A percentile compares a stretch with the other conserved stretches of the same genome.
Conservation (phyloP, 2,113 vertebrate species). For the Perognathus longimembris region DNA sequence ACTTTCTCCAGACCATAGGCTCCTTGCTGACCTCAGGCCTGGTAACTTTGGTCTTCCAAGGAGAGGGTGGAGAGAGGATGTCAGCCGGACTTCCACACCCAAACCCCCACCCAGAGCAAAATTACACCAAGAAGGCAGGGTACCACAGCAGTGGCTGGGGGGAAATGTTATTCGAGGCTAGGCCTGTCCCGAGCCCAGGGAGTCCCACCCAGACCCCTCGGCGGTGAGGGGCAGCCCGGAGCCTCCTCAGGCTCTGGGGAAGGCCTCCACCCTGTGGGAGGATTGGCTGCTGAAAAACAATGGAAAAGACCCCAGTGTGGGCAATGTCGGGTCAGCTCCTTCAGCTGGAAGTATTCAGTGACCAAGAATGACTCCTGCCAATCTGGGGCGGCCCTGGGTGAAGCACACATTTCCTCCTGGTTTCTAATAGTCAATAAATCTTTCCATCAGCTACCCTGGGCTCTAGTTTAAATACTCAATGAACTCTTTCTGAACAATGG, state of each 20-base stretch:
- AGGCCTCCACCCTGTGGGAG: slow-evolving; percentile 61
- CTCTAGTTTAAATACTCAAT: slow-evolving; percentile 21
- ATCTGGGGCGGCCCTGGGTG: not conserved
- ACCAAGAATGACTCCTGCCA: slow-evolving; percentile 15
- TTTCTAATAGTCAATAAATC: not conserved
- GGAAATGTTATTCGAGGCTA: slow-evolving; percentile 58
- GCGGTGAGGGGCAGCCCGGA: slow-evolving; percentile 61
- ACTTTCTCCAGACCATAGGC: not conserved
- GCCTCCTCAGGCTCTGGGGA: slow-evolving; percentile 52
- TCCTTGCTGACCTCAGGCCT: slow-evolving; percentile 50
- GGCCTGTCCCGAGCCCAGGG: slow-evolving; percentile 14
- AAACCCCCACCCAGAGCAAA: slow-evolving; percentile 74
- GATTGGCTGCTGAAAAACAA: not conserved
- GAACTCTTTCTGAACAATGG: not conserved
- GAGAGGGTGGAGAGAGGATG: slow-evolving; percentile 70
- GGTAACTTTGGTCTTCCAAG: slow-evolving; percentile 45
- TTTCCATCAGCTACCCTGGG: not conserved
- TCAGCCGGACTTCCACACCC: slow-evolving; percentile 57
- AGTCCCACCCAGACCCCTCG: not conserved
- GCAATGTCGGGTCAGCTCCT: too few species aligned
- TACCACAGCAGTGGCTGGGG: slow-evolving; percentile 50
- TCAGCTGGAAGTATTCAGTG: not conserved
- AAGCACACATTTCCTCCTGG: not conserved
- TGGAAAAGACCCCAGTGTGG: not conserved
- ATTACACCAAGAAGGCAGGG: slow-evolving; percentile 58